These are phyloP conservation scores for Neomonachus schauinslandi DNA, from an alignment of 2,113 vertebrate genomes.

Conservation along the genomic window DNA sequence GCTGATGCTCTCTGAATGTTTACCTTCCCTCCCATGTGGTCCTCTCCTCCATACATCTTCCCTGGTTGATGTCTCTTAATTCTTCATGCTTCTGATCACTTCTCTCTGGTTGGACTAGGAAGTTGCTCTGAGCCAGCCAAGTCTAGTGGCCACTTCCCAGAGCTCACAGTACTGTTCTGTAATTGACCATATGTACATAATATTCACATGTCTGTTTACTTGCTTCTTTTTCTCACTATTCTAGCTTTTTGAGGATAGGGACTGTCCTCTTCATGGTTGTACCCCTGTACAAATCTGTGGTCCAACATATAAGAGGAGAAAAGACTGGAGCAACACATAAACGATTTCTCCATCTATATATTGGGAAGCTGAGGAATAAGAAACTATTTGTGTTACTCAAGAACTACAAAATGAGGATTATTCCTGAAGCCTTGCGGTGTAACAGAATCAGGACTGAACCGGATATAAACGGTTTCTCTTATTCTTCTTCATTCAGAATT, in stretches of 20 bases:
- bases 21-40: neutral
- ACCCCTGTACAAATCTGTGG: neutral
- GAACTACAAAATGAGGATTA: neutral
- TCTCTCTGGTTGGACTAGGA: neutral
- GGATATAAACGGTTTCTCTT: neutral
- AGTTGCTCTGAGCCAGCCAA: neutral
- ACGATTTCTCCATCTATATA: neutral
- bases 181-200: rapidly evolving
- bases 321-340: neutral
- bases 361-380: neutral
- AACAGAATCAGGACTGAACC: neutral
- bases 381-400: neutral
- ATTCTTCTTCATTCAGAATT: neutral
- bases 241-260: neutral
- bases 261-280: neutral
- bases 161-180: neutral
- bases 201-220: neutral
- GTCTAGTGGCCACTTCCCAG: no score
- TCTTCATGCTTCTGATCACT: neutral
- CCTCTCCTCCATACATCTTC: neutral
- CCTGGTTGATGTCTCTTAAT: neutral
- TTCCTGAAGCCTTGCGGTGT: neutral
- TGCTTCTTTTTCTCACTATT: neutral
- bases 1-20: neutral
- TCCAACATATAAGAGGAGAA: neutral